Base-by-base conservation (phyloP, 2,888 invertebrate genomes). In the Mythimna vitellina region DNA sequence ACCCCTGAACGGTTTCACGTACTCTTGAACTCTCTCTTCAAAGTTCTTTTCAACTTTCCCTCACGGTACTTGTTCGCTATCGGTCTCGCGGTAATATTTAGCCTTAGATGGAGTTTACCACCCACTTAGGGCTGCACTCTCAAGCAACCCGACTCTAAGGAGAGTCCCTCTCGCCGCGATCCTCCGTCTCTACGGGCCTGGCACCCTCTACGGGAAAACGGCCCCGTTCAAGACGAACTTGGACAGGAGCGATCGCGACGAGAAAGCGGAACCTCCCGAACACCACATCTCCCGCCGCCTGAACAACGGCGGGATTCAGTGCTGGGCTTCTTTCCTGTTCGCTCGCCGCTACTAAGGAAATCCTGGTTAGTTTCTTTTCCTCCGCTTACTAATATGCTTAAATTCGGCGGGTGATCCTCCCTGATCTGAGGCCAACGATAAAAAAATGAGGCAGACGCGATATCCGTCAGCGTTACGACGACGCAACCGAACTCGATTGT, bases 321-420 rank as follows among this genome's bases (percentile, higher is more conserved):
- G 96, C 95, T 97, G 97, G 96, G 96, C 97, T n/a, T 97, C 87
- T 57, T 97, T 96, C 97, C 96, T 92, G 92, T 97, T 90, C 90
- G 89, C 89, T 90, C 91, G 90, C 90, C 90, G 90, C 90, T 91
- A 91, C 91, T 90, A 82, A 87, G 91, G 90, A 89, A 91, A 91
- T 91, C 91, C 90, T 90, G 29, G 90, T 91, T 90, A 90, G 91
- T 97, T 97, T 97, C 96, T 97, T 97, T 97, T 97, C 97, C 97
- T 97, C 97, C 97, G 96, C 97, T 97, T 96, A 97, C 91, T 97
- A 93, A 97, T 97, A 97, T 97, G 97, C 97, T 97, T 97, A 97
- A 97, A 93, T 97, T 93, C 91, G 88, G 94, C 93, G 95, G 75
- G 94, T 94, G 86, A 87, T 93, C 94, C 91, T 90, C 87, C 92